Base-by-base conservation (phyloP, 1,140 invertebrate genomes). In the Apis florea region DNA sequence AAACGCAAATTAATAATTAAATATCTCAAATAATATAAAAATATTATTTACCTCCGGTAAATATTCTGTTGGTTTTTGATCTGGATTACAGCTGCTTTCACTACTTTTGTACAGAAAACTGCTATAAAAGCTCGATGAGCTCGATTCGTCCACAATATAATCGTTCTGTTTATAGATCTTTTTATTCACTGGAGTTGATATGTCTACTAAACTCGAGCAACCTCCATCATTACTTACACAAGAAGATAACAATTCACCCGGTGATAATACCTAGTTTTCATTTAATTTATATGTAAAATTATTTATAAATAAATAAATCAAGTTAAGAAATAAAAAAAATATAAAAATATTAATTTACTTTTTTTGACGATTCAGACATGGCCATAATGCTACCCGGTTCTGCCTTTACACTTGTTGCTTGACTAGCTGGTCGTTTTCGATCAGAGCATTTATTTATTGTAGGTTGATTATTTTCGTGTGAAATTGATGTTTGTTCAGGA, bases 381-480 rank as follows among this genome's bases (percentile, higher is more conserved):
- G 92, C 92, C 86, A 94, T 92, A 9, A 87, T 93, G 82, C 95
- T 95, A 1, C 95, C 95, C 9, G 95, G 95, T 85, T 96, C 95
- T 0, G 94, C 95, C 88, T 96, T 96, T 1, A 95, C 92, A 24
- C 95, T 95, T 0, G 95, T 95, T 4, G 94, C 94, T 89, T 94
- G 95, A 47, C 95, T 95, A 0, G 94, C 92, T 17, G 95, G 93
- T 21, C 93, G 89, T 76, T 95, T 91, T 12, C 17, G 67, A 21
- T 88, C 84, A 4, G 24, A 59, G 64, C 63, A 81, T 58, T 88
- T 86, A 15, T 79, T 49, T 5, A 63, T 51, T 9, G 40, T 47
- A 21, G 40, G 21, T 19, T 84, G 66, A 47, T 63, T 71, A 40
- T 58, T 77, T 51, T 82, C 67, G 26, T 81, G 83, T 3, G 59